A percentile compares a stretch with the other conserved stretches of the same genome.
phyloP scores from a whole-genome alignment of 2,113 vertebrate genomes.

The Ahaetulla prasina region DNA sequence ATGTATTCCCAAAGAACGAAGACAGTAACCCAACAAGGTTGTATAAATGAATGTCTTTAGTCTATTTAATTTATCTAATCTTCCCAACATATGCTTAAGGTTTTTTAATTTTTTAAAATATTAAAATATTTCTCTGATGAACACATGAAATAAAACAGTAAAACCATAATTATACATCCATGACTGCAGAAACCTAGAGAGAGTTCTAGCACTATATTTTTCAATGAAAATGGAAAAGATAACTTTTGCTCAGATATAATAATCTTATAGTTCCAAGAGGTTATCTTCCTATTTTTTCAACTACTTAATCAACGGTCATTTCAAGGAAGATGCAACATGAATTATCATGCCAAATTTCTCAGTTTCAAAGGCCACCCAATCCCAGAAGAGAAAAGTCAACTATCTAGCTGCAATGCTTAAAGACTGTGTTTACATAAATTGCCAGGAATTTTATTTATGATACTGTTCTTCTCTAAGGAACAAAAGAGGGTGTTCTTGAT shows the following conservation, averaged over 20 bases:
- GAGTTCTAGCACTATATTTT: neutral
- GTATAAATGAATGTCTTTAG: neutral
- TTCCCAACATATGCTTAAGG: neutral
- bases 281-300: neutral
- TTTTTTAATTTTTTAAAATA: neutral
- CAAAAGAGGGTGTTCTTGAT: neutral
- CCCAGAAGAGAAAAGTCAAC: neutral
- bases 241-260: neutral
- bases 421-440: neutral
- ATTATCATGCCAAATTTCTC: slow-evolving; percentile 8
- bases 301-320: neutral
- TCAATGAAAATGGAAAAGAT: neutral
- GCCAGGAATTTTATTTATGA: slow-evolving; percentile 25
- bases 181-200: neutral
- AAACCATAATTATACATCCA: neutral
- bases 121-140: neutral
- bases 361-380: slow-evolving; percentile 11
- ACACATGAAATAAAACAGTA: neutral
- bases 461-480: slow-evolving; percentile 6
- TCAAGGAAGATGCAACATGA: neutral
- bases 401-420: neutral
- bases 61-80: neutral
- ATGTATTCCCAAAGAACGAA: neutral
- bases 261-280: neutral
- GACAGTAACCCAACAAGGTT: neutral